Percentiles rank a stretch among this genome's conserved stretches.
These are phyloP conservation scores for Zingel zingel DNA, from an alignment of 2,113 vertebrate genomes.

Conservation along the genomic window DNA sequence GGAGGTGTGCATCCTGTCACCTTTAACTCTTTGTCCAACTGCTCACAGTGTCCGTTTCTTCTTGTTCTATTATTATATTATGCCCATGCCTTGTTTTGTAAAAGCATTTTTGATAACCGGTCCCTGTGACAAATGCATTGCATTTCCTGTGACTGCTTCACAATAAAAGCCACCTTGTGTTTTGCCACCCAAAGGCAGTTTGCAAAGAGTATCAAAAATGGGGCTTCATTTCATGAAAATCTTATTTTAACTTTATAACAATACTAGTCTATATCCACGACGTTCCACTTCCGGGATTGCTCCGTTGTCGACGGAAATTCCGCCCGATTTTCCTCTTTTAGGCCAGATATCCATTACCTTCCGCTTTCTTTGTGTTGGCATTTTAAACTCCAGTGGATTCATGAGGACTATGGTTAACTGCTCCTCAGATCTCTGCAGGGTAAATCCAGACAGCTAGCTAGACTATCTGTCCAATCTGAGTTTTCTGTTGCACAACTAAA, in stretches of 20 bases:
- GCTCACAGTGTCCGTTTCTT: constrained; percentile 1
- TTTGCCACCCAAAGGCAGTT: background rate
- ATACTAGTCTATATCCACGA: no score
- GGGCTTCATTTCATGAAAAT: background rate
- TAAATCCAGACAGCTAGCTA: no score
- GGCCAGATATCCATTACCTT: no score
- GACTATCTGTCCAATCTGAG: no score
- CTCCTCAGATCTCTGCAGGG: no score
- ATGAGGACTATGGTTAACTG: no score
- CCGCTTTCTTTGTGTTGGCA: no score
- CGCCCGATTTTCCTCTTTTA: no score
- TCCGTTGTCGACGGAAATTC: no score
- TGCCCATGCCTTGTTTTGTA: background rate
- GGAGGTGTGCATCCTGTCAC: background rate
- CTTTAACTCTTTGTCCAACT: constrained; percentile 11
- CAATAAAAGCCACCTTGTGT: background rate
- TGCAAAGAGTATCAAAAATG: background rate
- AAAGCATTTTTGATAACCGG: background rate
- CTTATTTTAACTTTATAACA: background rate
- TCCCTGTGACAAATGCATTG: background rate
- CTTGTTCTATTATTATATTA: background rate
- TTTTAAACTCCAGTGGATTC: no score
- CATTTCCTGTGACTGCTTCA: background rate
- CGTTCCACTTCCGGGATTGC: no score
- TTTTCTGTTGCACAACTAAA: no score